A percentile compares a stretch with the other conserved stretches of the same genome.
These are phyloP conservation scores for Saimiri boliviensis DNA, from an alignment of 2,113 vertebrate genomes.

Conservation along the genomic window DNA sequence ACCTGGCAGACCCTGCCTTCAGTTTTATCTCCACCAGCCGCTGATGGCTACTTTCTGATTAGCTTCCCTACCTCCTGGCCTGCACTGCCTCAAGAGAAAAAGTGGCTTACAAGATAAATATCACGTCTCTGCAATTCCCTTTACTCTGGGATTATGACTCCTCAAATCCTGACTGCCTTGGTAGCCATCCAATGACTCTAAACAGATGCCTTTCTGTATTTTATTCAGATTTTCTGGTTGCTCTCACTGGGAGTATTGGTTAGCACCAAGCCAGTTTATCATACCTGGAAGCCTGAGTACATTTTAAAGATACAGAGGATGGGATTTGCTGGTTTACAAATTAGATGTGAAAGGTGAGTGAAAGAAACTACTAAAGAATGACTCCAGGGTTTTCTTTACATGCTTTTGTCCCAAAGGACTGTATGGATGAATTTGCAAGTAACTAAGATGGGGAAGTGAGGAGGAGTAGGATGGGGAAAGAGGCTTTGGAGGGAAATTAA, in stretches of 20 bases:
- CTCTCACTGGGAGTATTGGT: background rate
- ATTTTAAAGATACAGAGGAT: background rate
- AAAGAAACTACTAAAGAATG: background rate
- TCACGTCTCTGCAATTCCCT: background rate
- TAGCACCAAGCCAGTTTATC: background rate
- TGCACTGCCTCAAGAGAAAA: background rate
- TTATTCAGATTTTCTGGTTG: background rate
- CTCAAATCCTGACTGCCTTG: background rate
- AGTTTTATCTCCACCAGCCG: background rate
- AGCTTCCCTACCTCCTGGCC: background rate
- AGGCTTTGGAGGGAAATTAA: background rate
- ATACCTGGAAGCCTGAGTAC: background rate
- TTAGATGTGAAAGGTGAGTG: background rate
- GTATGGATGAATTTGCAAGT: background rate
- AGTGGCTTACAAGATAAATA: background rate
- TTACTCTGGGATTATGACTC: background rate
- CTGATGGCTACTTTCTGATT: background rate
- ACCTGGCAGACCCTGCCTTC: background rate
- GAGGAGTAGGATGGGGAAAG: background rate
- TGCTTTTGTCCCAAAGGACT: background rate
- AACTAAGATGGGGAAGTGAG: background rate
- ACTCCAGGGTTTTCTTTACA: background rate
- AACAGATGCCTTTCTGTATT: background rate
- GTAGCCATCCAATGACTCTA: background rate
- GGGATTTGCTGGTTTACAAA: background rate